Percentiles rank a stretch among this genome's conserved stretches.
Conservation (phyloP, 2,113 vertebrate species). For the Cynocephalus volans region DNA sequence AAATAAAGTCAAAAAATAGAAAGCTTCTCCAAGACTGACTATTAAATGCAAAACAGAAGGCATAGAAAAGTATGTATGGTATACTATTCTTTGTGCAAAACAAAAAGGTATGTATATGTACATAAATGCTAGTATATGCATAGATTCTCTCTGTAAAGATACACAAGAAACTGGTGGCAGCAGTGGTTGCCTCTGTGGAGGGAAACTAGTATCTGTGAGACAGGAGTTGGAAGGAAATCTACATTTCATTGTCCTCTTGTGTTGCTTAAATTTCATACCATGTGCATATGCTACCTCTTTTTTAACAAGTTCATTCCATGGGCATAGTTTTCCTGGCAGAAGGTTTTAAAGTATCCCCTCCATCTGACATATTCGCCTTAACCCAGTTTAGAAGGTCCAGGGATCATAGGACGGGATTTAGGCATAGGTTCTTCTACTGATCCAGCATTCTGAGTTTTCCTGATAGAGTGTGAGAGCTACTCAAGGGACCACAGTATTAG, state of each 20-base stretch:
- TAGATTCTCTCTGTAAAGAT: constrained; percentile 35
- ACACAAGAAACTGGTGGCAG: not conserved
- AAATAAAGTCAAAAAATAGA: not conserved
- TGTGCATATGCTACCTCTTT: constrained; percentile 8
- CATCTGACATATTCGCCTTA: constrained; percentile 12
- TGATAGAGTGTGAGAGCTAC: constrained; percentile 17
- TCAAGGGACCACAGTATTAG: not conserved
- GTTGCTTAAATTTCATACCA: constrained; percentile 19
- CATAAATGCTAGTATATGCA: not conserved
- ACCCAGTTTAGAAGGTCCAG: constrained; percentile 53
- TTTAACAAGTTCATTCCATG: constrained; percentile 26
- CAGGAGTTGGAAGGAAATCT: not conserved
- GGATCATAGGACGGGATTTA: not conserved
- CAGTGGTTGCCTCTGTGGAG: not conserved
- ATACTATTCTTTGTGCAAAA: constrained; percentile 49
- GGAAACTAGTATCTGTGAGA: not conserved
- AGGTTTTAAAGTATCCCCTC: constrained; percentile 26
- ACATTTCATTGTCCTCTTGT: not conserved
- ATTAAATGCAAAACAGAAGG: constrained; percentile 9
- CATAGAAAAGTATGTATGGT: not conserved
- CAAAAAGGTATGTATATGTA: not conserved
- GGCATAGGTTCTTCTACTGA: constrained; percentile 7
- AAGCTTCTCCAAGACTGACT: not conserved
- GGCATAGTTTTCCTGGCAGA: constrained; percentile 8
- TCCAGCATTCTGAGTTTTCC: not conserved